A percentile compares a stretch with the other conserved stretches of the same genome.
Conservation (phyloP, 1,140 invertebrate genomes). For the Steinernema feltiae region DNA sequence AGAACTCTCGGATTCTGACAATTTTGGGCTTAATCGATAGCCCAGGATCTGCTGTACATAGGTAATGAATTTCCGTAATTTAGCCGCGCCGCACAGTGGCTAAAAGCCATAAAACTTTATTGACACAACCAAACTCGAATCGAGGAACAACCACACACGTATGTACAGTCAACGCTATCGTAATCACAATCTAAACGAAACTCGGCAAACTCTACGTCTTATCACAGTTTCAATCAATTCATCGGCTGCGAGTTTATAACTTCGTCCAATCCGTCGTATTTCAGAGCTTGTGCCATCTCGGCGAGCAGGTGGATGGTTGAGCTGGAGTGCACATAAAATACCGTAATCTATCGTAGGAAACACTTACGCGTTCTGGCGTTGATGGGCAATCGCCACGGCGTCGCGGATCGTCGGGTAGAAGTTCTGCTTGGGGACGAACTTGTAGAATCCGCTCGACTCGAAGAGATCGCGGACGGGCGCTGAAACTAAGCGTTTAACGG, state of each 20-base stretch:
- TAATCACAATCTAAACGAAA: not conserved
- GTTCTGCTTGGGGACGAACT: slow-evolving; percentile 47
- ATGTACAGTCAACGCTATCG: too few species aligned
- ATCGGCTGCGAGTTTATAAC: slow-evolving; percentile 30
- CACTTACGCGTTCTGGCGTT: slow-evolving; percentile 29
- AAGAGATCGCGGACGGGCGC: slow-evolving; percentile 54
- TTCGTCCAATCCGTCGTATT: slow-evolving; percentile 30
- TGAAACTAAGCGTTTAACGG: slow-evolving; percentile 5
- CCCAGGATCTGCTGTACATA: too few species aligned
- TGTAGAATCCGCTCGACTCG: slow-evolving; percentile 46
- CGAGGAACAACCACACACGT: too few species aligned
- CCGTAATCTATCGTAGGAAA: not conserved
- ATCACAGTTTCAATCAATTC: not conserved
- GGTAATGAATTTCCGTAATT: too few species aligned
- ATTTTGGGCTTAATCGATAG: too few species aligned
- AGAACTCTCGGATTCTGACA: too few species aligned
- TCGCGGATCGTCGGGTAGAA: slow-evolving; percentile 57
- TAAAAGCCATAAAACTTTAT: too few species aligned
- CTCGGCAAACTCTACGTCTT: not conserved
- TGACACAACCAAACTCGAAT: too few species aligned
- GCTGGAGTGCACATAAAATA: not conserved
- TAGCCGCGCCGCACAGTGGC: too few species aligned
- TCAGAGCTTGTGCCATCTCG: slow-evolving; percentile 12
- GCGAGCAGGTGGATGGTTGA: not conserved
- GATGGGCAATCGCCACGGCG: slow-evolving; percentile 43